Evolutionary conservation across 1,140 invertebrate species (phyloP), one percentile per base, ranked within the genome.

Genomic region (Thereuonema tuberculata): DNA sequence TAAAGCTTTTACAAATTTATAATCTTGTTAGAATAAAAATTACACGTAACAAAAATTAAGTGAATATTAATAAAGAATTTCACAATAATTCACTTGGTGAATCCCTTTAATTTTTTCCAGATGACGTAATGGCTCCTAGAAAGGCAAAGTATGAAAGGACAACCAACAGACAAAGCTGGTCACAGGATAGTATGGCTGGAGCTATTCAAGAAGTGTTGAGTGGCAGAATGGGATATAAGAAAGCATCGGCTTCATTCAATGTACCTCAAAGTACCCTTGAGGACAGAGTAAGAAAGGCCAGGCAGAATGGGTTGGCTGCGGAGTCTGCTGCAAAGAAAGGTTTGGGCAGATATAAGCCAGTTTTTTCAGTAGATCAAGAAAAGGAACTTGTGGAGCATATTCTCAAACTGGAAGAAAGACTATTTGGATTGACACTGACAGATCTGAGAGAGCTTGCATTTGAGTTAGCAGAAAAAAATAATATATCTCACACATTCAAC

Each of bases 191-290:
- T 14, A 56, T 56, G 54, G n/a, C n/a, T 14, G 23, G 21, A 28
- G 54, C 25, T 20, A 56, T 56, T 17, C n/a, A 26, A 28, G 54
- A 14, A 28, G 26, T 56, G n/a, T 17, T 26, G 14, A 37, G n/a
- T 24, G 5, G 23, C 14, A 24, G 23, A 56, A 56, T 56, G 54
- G 54, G 54, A 17, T 56, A 17, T 56, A 14, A n/a, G 14, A 56
- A 27, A 56, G 54, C 54, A 17, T 15, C 21, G 3, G 23, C 17
- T 26, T 17, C 25, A 28, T 56, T 56, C 26, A 56, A 56, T 56
- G 54, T 56, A 26, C 54, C 54, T 26, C 12, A 56, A 24, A 56
- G 26, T 17, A 56, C 54, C n/a, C 29, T 56, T 28, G 54, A 56
- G 21, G 21, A 20, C 17, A 56, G 25, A 24, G 25, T 56, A 26